A percentile compares a stretch with the other conserved stretches of the same genome.
Evolutionary conservation across 2,113 vertebrate species (phyloP).

Genomic region (Microcebus lehilahytsara): DNA sequence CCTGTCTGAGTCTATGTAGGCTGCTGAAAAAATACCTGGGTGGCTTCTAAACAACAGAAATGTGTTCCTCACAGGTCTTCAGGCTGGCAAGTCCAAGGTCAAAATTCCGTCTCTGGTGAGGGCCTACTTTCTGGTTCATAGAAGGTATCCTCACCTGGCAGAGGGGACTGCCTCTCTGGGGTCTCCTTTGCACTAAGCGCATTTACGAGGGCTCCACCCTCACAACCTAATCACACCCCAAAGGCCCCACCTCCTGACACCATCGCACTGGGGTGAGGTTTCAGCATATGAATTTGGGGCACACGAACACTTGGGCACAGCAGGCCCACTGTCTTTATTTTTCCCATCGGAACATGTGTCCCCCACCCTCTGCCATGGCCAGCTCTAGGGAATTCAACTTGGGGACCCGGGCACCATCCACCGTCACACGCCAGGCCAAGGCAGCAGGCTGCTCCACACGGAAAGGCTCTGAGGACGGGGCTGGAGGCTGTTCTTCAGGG

Average conservation of each 20-base stretch:
- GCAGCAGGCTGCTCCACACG: not conserved
- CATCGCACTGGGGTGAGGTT: not conserved
- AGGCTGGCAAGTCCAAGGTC: not conserved
- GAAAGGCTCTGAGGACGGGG: not conserved
- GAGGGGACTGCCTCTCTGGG: not conserved
- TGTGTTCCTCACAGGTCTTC: not conserved
- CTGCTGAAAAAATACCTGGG: not conserved
- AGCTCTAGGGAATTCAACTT: fast-evolving
- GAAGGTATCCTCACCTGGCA: not conserved
- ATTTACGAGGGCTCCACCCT: not conserved
- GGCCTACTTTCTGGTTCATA: not conserved
- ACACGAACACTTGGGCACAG: not conserved
- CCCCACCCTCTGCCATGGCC: fast-evolving
- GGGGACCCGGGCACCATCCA: not conserved
- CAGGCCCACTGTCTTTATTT: not conserved
- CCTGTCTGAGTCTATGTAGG: not conserved
- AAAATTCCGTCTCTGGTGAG: not conserved
- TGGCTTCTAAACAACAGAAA: not conserved
- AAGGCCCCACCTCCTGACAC: not conserved
- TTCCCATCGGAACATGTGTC: not conserved
- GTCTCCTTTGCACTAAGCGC: not conserved
- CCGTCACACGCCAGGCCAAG: fast-evolving
- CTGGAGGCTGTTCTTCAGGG: not conserved
- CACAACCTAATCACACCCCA: not conserved
- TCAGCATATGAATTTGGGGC: not conserved